A percentile compares a stretch with the other conserved stretches of the same genome.
Conservation (phyloP, 2,113 vertebrate species). For the Sylvia atricapilla region DNA sequence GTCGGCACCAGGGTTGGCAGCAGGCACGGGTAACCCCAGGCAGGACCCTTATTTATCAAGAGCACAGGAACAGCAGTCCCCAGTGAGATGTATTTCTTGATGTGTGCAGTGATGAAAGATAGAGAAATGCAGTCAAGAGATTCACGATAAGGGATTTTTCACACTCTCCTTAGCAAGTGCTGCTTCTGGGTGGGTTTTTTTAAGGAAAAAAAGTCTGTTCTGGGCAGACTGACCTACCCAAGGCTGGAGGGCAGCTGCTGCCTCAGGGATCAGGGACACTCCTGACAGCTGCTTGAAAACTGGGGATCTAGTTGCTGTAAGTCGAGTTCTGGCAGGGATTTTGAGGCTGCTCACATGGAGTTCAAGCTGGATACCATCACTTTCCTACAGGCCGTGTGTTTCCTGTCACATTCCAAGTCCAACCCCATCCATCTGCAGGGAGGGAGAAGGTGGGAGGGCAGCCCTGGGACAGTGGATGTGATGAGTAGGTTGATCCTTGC, state of each 20-base stretch:
- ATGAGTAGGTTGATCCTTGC: not conserved
- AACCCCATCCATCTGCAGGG: not conserved
- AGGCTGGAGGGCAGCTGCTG: not conserved
- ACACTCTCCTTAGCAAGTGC: not conserved
- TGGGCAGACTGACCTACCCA: not conserved
- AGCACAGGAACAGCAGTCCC: not conserved
- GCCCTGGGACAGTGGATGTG: not conserved
- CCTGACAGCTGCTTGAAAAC: not conserved
- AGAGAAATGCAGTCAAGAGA: not conserved
- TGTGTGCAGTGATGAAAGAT: not conserved
- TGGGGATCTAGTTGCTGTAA: not conserved
- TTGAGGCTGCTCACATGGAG: not conserved
- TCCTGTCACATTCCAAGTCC: not conserved
- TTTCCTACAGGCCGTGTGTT: not conserved
- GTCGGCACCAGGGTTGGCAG: not conserved
- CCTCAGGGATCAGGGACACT: rapidly evolving
- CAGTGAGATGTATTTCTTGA: not conserved
- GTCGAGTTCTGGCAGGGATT: not conserved
- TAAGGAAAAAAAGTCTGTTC: not conserved
- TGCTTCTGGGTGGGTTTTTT: not conserved
- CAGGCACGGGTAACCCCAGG: not conserved
- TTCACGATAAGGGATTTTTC: not conserved
- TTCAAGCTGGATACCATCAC: not conserved
- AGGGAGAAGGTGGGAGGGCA: not conserved
- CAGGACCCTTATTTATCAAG: constrained; percentile 16